Evolutionary conservation across 2,797 vertebrate species (phyloP).

Genomic region (Poecilia gillii): DNA sequence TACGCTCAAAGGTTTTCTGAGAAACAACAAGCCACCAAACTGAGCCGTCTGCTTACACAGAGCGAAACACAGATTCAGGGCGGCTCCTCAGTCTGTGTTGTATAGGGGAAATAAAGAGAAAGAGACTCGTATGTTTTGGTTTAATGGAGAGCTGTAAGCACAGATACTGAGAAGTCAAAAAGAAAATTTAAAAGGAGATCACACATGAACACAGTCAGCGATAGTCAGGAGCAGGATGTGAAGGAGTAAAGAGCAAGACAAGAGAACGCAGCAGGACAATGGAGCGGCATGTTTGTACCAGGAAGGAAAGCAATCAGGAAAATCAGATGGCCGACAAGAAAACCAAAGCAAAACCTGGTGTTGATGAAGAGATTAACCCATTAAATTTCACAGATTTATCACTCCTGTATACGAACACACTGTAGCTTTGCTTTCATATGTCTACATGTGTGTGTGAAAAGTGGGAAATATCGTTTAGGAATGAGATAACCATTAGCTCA

Average conservation of each 20-base stretch:
- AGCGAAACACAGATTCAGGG: slow-evolving; percentile 20
- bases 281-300: not conserved
- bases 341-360: not conserved
- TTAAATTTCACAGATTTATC: not conserved
- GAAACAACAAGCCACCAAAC: slow-evolving; percentile 8
- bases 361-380: not conserved
- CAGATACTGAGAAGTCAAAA: not conserved
- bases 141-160: not conserved
- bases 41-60: not conserved
- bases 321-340: not conserved
- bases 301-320: slow-evolving; percentile 15
- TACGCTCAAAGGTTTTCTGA: not conserved
- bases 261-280: not conserved
- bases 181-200: not conserved
- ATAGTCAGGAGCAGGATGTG: not conserved
- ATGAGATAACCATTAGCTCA: slow-evolving; percentile 75
- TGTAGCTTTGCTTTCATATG: not conserved
- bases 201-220: not conserved
- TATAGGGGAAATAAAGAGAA: not conserved
- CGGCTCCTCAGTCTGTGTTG: slow-evolving; percentile 26
- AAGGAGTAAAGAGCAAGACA: not conserved
- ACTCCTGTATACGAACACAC: not conserved
- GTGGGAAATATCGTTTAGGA: slow-evolving; percentile 48
- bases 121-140: not conserved
- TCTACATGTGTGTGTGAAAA: slow-evolving; percentile 33